These are phyloP conservation scores for Sinonovacula constricta DNA, from an alignment of 1,140 invertebrate genomes.

Conservation along the genomic window DNA sequence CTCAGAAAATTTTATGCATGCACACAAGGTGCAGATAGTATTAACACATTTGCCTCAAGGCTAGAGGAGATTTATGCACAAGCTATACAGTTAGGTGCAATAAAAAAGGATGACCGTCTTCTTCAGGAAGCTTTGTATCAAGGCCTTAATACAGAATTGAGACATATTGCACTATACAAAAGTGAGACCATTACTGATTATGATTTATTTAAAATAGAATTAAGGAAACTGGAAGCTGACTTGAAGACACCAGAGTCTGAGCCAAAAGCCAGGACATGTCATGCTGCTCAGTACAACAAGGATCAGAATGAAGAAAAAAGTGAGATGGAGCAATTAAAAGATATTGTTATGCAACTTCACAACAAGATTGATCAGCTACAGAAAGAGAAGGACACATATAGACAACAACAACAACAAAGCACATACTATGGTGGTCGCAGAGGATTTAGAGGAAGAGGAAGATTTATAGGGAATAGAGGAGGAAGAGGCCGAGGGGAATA, in stretches of 20 bases:
- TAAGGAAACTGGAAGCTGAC: too few species aligned
- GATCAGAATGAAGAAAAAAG: neutral
- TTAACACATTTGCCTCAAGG: slow-evolving; percentile 1
- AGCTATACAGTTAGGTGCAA: slow-evolving; percentile 6
- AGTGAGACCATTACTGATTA: neutral
- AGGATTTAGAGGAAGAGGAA: neutral
- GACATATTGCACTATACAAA: too few species aligned
- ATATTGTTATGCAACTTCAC: neutral
- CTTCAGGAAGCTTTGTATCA: neutral
- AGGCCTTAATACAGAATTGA: slow-evolving; percentile 1
- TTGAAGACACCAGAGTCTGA: too few species aligned
- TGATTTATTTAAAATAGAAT: slow-evolving; percentile 6
- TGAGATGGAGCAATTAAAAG: slow-evolving; percentile 6
- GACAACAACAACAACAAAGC: slow-evolving; percentile 2
- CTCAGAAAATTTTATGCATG: slow-evolving; percentile 3
- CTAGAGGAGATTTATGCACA: slow-evolving; percentile 10
- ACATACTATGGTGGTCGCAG: neutral
- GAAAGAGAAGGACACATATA: slow-evolving; percentile 2
- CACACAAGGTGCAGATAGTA: neutral
- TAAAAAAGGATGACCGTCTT: slow-evolving; percentile 9
- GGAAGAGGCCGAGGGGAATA: too few species aligned
- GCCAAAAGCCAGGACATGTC: too few species aligned
- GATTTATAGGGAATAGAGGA: slow-evolving; percentile 3
- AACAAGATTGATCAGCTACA: neutral
- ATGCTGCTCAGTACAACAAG: too few species aligned